Percentiles rank a stretch among this genome's conserved stretches.
These are phyloP conservation scores for Cantharis rufa DNA, from an alignment of 2,888 invertebrate genomes.

Conservation along the genomic window DNA sequence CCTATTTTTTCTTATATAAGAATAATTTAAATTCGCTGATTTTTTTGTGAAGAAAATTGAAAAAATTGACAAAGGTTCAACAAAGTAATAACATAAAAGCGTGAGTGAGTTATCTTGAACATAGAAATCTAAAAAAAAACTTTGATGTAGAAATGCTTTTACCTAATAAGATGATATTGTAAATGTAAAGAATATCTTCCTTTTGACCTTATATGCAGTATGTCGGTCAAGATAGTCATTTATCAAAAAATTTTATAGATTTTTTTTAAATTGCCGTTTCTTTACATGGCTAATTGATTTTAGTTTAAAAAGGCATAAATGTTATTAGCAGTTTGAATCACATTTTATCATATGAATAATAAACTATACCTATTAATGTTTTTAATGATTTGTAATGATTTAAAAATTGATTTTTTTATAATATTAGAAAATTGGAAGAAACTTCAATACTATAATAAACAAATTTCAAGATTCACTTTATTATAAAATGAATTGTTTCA, in stretches of 20 bases:
- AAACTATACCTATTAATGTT: not conserved
- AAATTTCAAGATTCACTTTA: too few relatives aligned
- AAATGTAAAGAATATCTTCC: conserved; percentile 19
- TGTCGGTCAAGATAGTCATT: conserved; percentile 20
- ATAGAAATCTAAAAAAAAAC: not conserved
- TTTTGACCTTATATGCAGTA: conserved; percentile 21
- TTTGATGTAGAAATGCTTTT: conserved; percentile 15
- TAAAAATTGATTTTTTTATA: too few relatives aligned
- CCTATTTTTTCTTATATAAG: not conserved
- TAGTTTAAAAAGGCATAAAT: not conserved
- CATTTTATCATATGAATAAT: not conserved
- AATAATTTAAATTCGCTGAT: not conserved
- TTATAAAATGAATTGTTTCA: too few relatives aligned
- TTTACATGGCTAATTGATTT: conserved; percentile 1
- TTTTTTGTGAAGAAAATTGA: too few relatives aligned
- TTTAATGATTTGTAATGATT: not conserved
- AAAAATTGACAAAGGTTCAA: not conserved
- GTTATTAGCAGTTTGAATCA: not conserved
- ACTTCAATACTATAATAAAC: too few relatives aligned
- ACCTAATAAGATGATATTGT: conserved; percentile 22
- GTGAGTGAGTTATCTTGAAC: not conserved
- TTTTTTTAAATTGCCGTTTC: conserved; percentile 10
- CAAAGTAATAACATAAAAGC: not conserved
- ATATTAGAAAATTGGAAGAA: too few relatives aligned
- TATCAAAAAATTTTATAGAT: conserved; percentile 15